Evolutionary conservation across 2,888 invertebrate species (phyloP), one percentile per base, ranked within the genome.

Genomic region (Carterocephalus palaemon): DNA sequence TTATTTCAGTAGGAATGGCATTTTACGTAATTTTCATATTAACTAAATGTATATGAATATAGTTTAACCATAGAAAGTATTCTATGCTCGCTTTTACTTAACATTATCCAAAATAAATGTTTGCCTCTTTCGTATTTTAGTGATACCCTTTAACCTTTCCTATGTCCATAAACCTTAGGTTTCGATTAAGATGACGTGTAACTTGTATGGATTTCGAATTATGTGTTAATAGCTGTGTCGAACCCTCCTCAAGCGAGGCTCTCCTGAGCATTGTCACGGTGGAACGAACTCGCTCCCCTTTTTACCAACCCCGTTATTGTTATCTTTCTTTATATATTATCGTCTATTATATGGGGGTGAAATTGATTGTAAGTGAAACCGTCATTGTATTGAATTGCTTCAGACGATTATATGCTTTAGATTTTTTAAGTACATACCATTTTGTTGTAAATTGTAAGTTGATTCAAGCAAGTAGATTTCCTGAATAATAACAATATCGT

Each of bases 171-270:
- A n/a, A 15, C 8, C 32, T 17, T 32, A 31, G 24, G 32, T 16
- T 41, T 26, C 32, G 19, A 7, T 26, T 41, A 19, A 26, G 13
- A 26, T 26, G 33, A 28, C 28, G n/a, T 15, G 22, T 10, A 2
- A 9, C n/a, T 7, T 19, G 24, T 41, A 24, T 24, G 17, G 32
- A 41, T 33, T 41, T 33, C 17, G 24, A 13, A 20, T 41, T 33
- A 41, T 12, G 13, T 41, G 33, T 41, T 41, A 41, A 41, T 33
- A 26, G 26, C 4, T 33, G 31, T 31, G 33, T 33, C 33, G 4
- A 20, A 41, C 41, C 41, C 33, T 41, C 26, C 9, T 41, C 33
- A 41, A 33, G 12, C 17, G 19, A 26, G 8, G 24, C 33, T 33
- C 17, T 33, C 17, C 33, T 16, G 17, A 22, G 10, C 23, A 23